Evolutionary conservation across 2,888 invertebrate genomes (phyloP).

Genomic region (Drosophila recens): DNA sequence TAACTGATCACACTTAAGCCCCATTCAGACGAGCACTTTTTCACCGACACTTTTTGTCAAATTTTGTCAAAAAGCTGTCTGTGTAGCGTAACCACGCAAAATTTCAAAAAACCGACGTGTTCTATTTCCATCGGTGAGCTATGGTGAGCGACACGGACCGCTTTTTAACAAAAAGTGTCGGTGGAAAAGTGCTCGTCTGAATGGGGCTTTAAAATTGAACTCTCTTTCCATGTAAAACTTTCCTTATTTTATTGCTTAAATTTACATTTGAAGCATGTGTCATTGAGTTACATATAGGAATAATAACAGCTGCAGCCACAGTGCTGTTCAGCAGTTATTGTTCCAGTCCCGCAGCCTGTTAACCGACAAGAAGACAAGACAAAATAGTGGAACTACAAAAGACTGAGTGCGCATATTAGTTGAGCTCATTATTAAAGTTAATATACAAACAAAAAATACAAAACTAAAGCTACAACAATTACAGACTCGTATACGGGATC

Average conservation of each 20-base stretch:
- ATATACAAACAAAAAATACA: slow-evolving; percentile 50
- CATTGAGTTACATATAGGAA: slow-evolving; percentile 16
- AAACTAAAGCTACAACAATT: slow-evolving; percentile 24
- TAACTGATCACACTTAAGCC: not conserved
- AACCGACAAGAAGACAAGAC: slow-evolving; percentile 69
- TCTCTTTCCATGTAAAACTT: too few species aligned
- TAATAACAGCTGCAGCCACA: slow-evolving; percentile 26
- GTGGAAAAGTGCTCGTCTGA: too few species aligned
- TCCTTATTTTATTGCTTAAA: not conserved
- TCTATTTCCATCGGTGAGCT: too few species aligned
- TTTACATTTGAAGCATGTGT: slow-evolving; percentile 2
- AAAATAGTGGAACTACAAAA: slow-evolving; percentile 82
- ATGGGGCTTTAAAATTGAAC: not conserved
- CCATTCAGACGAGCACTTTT: too few species aligned
- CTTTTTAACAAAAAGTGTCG: too few species aligned
- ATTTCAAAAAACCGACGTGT: too few species aligned
- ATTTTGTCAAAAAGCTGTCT: too few species aligned
- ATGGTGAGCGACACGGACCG: too few species aligned
- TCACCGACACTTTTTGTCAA: too few species aligned
- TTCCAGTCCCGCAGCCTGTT: slow-evolving; percentile 43
- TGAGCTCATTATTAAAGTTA: slow-evolving; percentile 79
- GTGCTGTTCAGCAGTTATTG: slow-evolving; percentile 38
- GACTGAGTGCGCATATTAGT: slow-evolving; percentile 83
- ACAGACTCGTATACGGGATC: slow-evolving; percentile 38
- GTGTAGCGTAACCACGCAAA: too few species aligned